A percentile compares a stretch with the other conserved stretches of the same genome.
Conservation (phyloP, 2,797 vertebrate species). For the Sebastolobus alascanus region DNA sequence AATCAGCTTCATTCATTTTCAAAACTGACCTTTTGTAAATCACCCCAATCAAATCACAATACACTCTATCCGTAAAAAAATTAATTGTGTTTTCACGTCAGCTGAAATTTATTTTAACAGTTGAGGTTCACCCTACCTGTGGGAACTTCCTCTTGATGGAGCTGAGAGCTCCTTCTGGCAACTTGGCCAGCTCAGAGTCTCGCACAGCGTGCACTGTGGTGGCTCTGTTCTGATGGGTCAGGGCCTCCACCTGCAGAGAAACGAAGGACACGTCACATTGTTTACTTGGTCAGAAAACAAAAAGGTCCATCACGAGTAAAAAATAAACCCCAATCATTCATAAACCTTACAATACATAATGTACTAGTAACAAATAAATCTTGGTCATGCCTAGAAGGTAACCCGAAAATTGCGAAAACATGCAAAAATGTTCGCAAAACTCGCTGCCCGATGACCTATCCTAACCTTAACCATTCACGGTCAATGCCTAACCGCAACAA, state of each 20-base stretch:
- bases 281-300: neutral
- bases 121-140: conserved; percentile 82
- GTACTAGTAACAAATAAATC: neutral
- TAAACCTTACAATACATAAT: neutral
- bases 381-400: too few relatives aligned
- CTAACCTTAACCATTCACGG: too few relatives aligned
- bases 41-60: neutral
- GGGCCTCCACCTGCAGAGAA: conserved; percentile 89
- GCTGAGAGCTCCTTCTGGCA: conserved; percentile 93
- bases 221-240: conserved; percentile 94
- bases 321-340: neutral
- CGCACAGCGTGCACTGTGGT: conserved; percentile 95
- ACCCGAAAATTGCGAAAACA: too few relatives aligned
- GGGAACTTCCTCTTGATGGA: conserved; percentile 96
- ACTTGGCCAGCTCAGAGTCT: conserved; percentile 96
- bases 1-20: neutral
- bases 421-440: too few relatives aligned
- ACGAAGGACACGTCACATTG: neutral
- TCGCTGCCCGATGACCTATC: too few relatives aligned
- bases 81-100: neutral
- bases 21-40: neutral
- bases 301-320: neutral
- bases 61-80: neutral
- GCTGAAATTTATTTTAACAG: neutral
- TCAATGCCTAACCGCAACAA: too few relatives aligned